phyloP scores from a whole-genome alignment of 2,888 invertebrate genomes.

The Drosophila stalkeri region DNA sequence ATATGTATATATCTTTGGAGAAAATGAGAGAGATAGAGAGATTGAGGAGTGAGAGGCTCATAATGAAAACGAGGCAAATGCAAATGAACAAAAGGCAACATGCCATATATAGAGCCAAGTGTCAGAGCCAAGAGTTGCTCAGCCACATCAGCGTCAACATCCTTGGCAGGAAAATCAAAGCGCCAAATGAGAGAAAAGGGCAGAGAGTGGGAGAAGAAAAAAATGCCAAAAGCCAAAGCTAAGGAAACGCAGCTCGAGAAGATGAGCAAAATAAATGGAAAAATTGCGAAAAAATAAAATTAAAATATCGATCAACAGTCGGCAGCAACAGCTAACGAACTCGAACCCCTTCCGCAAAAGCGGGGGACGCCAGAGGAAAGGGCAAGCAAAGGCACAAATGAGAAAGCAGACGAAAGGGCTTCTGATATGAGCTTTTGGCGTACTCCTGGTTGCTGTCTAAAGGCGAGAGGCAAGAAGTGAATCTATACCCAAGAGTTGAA shows the following conservation, averaged over 20 bases:
- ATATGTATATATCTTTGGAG: constrained; percentile 5
- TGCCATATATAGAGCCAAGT: constrained; percentile 22
- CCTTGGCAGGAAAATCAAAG: constrained; percentile 76
- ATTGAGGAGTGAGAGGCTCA: constrained; percentile 37
- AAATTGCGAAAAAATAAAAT: constrained; percentile 77
- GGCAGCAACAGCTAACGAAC: constrained; percentile 77
- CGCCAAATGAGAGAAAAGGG: constrained; percentile 64
- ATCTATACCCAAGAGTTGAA: constrained; percentile 4
- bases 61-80: constrained; percentile 80
- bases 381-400: constrained; percentile 48
- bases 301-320: constrained; percentile 84
- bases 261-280: constrained; percentile 38
- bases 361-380: constrained; percentile 42
- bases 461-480: constrained; percentile 26
- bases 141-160: constrained; percentile 65
- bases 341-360: constrained; percentile 80
- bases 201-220: not conserved
- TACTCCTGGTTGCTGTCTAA: constrained; percentile 49
- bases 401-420: constrained; percentile 65
- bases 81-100: constrained; percentile 79
- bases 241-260: constrained; percentile 69
- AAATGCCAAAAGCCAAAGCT: constrained; percentile 70
- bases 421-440: constrained; percentile 63
- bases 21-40: constrained; percentile 6
- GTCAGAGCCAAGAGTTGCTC: constrained; percentile 25